Conservation (phyloP, 2,888 invertebrate genomes). For the Caenorhabditis sp. region DNA sequence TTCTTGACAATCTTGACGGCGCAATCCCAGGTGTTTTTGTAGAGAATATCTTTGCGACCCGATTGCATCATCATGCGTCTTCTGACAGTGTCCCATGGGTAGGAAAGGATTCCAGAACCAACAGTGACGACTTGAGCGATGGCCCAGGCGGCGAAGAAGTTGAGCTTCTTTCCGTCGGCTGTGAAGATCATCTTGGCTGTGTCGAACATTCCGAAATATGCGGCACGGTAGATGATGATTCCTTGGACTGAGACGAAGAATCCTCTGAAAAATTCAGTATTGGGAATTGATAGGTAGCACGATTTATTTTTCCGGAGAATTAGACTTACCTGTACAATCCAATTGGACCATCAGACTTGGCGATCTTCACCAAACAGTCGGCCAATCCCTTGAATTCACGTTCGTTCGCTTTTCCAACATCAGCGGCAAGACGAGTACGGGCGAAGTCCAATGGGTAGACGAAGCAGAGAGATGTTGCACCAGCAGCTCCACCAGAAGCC, state of each 20-base stretch:
- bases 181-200: constrained; percentile 91
- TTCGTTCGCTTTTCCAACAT: constrained; percentile 83
- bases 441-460: constrained; percentile 95
- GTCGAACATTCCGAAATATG: constrained; percentile 94
- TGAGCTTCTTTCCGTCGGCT: constrained; percentile 86
- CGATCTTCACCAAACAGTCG: constrained; percentile 85
- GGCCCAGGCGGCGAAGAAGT: constrained; percentile 89
- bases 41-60: constrained; percentile 85
- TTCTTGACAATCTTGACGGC: constrained; percentile 85
- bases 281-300: neutral
- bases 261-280: constrained; percentile 74
- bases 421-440: constrained; percentile 86
- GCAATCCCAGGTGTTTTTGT: constrained; percentile 92
- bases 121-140: constrained; percentile 80
- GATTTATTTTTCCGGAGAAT: neutral
- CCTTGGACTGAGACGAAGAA: constrained; percentile 94
- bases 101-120: constrained; percentile 89
- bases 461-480: constrained; percentile 90
- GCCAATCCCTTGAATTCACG: constrained; percentile 89
- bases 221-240: constrained; percentile 86
- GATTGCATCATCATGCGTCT: constrained; percentile 99
- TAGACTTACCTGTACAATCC: constrained; percentile 79
- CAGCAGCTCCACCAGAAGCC: constrained; percentile 91
- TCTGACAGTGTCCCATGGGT: constrained; percentile 93
- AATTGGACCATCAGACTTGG: constrained; percentile 81